Base-by-base conservation (phyloP, 2,888 invertebrate species). In the Bugula neritina region DNA sequence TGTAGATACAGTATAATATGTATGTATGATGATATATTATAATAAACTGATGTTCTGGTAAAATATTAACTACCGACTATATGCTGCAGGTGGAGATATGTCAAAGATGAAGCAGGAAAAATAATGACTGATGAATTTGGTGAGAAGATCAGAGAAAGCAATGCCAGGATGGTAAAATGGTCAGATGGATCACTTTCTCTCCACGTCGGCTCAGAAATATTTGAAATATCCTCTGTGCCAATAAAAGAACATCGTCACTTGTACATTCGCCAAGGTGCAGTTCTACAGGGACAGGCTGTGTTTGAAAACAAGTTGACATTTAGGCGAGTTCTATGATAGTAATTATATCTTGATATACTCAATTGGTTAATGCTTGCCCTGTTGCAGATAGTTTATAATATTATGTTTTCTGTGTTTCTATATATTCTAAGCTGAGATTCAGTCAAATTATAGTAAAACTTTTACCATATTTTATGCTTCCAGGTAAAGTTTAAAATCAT, bases 141-240 rank as follows among this genome's bases (percentile, higher is more conserved):
- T 29, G 90, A 91, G 79, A 88, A 91, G 21, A 86, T 90, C 0
- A 91, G 91, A 79, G 93, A 98, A 83, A 96, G 95, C 63, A 99
- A 99, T 86, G 92, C 97, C 0, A 88, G 97, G 71, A 90, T 97
- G 80, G 94, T 99, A 0, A 89, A 91, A 75, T 99, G 99, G 99
- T 96, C 97, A 0, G 99, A 99, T 84, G 98, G 98, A 75, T 95
- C 94, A 77, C 91, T 96, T 90, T 96, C 97, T 21, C 87, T 99
- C 35, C 95, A 98, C 84, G 88, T 99, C 72, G 99, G 99, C 31
- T 91, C 92, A 43, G 99, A 99, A 87, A 94, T 98, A 77, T 99
- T 99, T 83, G 98, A 99, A 84, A 93, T 99, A 0, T 94, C 96
- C 83, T 92, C 92, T 77, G 95, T 96, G 83, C 84, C 94, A 21